These are phyloP conservation scores for Sphaeridia pumilis DNA, from an alignment of 2,888 invertebrate genomes.

Conservation along the genomic window DNA sequence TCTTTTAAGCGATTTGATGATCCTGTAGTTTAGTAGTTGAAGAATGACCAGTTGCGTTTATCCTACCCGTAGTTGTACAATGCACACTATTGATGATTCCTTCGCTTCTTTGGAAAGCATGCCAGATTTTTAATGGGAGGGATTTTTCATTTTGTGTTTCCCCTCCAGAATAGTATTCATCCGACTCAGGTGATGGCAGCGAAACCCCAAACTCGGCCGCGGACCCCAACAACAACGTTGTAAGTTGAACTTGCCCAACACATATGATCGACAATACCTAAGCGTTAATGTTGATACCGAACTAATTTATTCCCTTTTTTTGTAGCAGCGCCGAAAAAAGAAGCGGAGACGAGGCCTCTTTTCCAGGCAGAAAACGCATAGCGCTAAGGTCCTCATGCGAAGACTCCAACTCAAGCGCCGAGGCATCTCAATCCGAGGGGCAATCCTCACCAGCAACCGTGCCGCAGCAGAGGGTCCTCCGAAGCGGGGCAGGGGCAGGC, in stretches of 20 bases:
- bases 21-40: too few relatives aligned
- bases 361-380: conserved; percentile 77
- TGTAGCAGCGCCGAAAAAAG: conserved; percentile 17
- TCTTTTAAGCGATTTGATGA: background rate
- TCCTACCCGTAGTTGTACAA: too few relatives aligned
- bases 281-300: background rate
- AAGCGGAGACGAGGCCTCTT: conserved; percentile 50
- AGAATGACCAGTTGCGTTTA: too few relatives aligned
- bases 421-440: conserved; percentile 33
- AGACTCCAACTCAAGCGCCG: conserved; percentile 34
- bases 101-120: background rate
- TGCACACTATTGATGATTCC: too few relatives aligned
- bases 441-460: conserved; percentile 25
- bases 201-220: conserved; percentile 8
- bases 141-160: conserved; percentile 15
- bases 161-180: conserved; percentile 19
- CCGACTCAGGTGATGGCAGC: conserved; percentile 11
- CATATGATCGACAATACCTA: background rate
- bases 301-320: background rate
- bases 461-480: conserved; percentile 13
- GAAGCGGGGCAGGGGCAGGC: conserved; percentile 6
- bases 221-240: conserved; percentile 10
- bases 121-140: too few relatives aligned
- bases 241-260: background rate
- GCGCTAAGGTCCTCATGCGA: conserved; percentile 39